Evolutionary conservation across 2,888 invertebrate genomes (phyloP).

Genomic region (Aelia acuminata): DNA sequence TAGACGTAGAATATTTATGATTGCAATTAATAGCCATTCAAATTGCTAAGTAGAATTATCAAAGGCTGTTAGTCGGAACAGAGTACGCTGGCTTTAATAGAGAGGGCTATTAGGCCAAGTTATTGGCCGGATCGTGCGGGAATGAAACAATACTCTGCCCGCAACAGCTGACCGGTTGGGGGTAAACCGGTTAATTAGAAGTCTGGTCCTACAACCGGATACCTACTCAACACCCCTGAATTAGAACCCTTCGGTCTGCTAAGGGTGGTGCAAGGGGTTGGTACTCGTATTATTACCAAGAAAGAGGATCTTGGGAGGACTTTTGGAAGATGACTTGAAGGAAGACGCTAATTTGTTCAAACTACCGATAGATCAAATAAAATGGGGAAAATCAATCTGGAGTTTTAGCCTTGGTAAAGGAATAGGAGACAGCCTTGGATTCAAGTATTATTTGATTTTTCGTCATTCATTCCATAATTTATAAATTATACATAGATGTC

Average conservation of each 20-base stretch:
- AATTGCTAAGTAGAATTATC: neutral
- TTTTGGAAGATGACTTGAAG: too few species aligned
- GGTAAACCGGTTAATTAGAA: constrained; percentile 12
- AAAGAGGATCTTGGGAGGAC: too few species aligned
- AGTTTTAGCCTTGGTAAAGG: too few species aligned
- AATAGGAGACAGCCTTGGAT: too few species aligned
- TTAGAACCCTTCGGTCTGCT: neutral
- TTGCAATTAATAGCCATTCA: neutral
- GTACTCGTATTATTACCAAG: too few species aligned
- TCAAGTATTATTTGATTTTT: too few species aligned
- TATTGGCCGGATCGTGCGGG: neutral
- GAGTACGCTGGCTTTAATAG: neutral
- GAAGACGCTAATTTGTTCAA: too few species aligned
- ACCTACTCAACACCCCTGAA: neutral
- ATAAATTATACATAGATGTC: too few species aligned
- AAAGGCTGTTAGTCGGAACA: neutral
- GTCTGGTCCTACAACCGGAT: neutral
- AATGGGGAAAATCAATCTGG: too few species aligned
- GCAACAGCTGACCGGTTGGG: neutral
- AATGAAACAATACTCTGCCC: neutral
- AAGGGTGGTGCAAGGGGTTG: too few species aligned
- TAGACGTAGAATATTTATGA: neutral
- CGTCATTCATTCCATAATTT: too few species aligned
- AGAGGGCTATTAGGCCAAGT: neutral
- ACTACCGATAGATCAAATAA: too few species aligned